phyloP scores from a whole-genome alignment of 2,888 invertebrate species.

The Philopedon plagiatum region DNA sequence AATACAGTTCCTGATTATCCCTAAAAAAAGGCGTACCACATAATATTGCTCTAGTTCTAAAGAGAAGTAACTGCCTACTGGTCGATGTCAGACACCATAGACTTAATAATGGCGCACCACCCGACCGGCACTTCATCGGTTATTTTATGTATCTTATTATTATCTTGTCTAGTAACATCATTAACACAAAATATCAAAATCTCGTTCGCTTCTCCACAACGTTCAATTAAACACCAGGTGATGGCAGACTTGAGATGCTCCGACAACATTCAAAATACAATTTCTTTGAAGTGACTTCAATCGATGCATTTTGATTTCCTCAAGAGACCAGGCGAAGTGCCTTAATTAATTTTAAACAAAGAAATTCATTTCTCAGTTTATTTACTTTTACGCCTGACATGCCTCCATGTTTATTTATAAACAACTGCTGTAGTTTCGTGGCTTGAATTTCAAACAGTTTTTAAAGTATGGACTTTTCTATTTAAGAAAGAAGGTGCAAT shows the following conservation, averaged over 20 bases:
- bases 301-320: constrained; percentile 26
- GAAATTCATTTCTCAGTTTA: constrained; percentile 25
- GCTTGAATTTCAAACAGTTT: constrained; percentile 31
- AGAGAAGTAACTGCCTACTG: too few species aligned
- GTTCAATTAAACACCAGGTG: constrained; percentile 4
- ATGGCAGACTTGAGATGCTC: background rate
- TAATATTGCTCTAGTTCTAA: too few species aligned
- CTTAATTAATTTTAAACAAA: constrained; percentile 32
- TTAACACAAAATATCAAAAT: too few species aligned
- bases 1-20: too few species aligned
- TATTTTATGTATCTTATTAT: too few species aligned
- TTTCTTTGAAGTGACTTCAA: constrained; percentile 23
- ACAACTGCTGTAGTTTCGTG: constrained; percentile 22
- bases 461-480: constrained; percentile 21
- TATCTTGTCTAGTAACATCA: too few species aligned
- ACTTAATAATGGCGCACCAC: too few species aligned
- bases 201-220: background rate
- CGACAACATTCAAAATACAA: constrained; percentile 3
- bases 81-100: too few species aligned
- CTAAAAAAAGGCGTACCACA: too few species aligned
- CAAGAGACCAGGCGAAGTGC: constrained; percentile 26
- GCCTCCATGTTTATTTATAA: constrained; percentile 33
- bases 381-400: constrained; percentile 30
- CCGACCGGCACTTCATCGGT: too few species aligned
- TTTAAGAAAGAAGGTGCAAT: constrained; percentile 1